Evolutionary conservation across 2,113 vertebrate species (phyloP).

Genomic region (Myotis brandtii): DNA sequence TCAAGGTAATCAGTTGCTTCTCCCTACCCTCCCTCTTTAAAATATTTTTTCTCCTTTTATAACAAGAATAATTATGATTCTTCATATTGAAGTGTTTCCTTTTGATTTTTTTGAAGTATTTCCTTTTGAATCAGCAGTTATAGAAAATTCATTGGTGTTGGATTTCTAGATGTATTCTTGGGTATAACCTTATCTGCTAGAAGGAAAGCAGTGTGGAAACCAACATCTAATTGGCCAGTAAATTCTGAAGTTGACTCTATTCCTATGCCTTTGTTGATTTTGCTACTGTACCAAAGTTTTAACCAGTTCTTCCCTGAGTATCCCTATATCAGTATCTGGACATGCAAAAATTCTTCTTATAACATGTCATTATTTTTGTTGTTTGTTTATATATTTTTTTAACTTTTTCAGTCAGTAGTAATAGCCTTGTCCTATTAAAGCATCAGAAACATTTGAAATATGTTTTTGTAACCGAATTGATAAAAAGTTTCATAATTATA

Average conservation of each 20-base stretch:
- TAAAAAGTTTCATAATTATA: conserved; percentile 95
- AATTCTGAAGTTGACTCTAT: conserved; percentile 93
- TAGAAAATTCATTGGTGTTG: conserved; percentile 92
- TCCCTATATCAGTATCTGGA: conserved; percentile 92
- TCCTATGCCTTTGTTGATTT: conserved; percentile 93
- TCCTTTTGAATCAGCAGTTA: conserved; percentile 91
- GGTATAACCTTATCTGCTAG: conserved; percentile 93
- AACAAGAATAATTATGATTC: conserved; percentile 91
- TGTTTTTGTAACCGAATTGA: conserved; percentile 92
- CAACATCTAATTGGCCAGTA: conserved; percentile 93
- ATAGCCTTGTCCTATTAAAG: conserved; percentile 90
- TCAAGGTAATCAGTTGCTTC: conserved; percentile 93
- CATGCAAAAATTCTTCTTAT: conserved; percentile 95
- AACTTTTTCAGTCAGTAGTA: conserved; percentile 89
- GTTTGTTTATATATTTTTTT: conserved; percentile 86
- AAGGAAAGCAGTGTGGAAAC: conserved; percentile 95
- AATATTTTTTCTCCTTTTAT: conserved; percentile 84
- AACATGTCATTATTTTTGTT: conserved; percentile 89
- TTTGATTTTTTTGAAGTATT: conserved; percentile 87
- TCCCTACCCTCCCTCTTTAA: background rate
- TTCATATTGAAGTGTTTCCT: conserved; percentile 76
- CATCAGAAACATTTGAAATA: conserved; percentile 92
- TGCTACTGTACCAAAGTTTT: conserved; percentile 93
- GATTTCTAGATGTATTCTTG: conserved; percentile 96
- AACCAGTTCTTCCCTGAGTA: conserved; percentile 93